Evolutionary conservation across 2,888 invertebrate genomes (phyloP).

Genomic region (Hypomecis punctinalis): DNA sequence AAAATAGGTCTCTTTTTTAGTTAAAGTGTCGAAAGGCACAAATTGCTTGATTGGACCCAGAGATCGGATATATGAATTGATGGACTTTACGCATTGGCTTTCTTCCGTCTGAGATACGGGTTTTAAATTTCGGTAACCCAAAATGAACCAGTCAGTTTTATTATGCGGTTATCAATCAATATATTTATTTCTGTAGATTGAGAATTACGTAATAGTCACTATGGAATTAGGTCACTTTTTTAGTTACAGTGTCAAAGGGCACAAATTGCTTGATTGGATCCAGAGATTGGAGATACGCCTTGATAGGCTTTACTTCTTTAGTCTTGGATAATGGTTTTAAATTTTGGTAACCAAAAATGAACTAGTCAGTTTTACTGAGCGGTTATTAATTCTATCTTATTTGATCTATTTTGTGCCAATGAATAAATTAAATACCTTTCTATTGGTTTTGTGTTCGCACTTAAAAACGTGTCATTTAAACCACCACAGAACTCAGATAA

Average conservation of each 20-base stretch:
- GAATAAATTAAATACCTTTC: too few species aligned
- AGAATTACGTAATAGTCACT: constrained; percentile 68
- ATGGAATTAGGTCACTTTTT: constrained; percentile 59
- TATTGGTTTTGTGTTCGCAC: too few species aligned
- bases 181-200: constrained; percentile 60
- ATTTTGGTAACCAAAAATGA: too few species aligned
- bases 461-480: too few species aligned
- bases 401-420: too few species aligned
- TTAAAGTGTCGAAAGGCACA: constrained; percentile 31
- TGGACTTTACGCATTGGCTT: constrained; percentile 19
- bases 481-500: too few species aligned
- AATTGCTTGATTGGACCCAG: constrained; percentile 32
- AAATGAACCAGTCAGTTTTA: too few species aligned
- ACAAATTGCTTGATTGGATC: constrained; percentile 33
- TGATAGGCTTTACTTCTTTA: background rate
- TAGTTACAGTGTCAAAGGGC: constrained; percentile 32
- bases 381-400: too few species aligned
- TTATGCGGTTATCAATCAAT: too few species aligned
- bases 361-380: too few species aligned
- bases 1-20: constrained; percentile 58
- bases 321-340: too few species aligned
- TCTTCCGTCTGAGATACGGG: background rate
- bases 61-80: constrained; percentile 23
- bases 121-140: background rate
- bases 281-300: constrained; percentile 20